These are phyloP conservation scores for Anhinga anhinga DNA, from an alignment of 2,113 vertebrate species.

Conservation along the genomic window DNA sequence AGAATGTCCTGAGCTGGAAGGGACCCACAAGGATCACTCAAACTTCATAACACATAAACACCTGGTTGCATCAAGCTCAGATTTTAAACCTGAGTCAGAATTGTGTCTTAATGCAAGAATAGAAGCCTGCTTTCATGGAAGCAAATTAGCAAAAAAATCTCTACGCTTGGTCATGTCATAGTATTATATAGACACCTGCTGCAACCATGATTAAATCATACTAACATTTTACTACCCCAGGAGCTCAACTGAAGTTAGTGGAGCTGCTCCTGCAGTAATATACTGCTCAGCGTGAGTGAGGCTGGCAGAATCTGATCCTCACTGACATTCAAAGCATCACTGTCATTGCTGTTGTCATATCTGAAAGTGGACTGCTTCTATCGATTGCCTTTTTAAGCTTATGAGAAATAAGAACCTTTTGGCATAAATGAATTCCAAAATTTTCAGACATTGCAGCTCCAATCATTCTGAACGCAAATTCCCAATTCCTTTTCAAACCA, in stretches of 20 bases:
- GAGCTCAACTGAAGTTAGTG: neutral
- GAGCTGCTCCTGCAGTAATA: neutral
- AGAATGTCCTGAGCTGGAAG: too few species aligned
- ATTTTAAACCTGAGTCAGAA: too few species aligned
- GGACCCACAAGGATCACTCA: neutral
- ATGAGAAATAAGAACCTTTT: neutral
- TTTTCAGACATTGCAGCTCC: neutral
- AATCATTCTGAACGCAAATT: neutral
- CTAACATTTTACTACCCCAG: neutral
- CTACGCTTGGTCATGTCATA: neutral
- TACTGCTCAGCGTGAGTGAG: neutral
- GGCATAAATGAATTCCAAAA: neutral
- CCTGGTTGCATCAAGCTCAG: neutral
- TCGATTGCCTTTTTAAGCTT: neutral
- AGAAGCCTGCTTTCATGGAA: neutral
- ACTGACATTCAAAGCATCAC: neutral
- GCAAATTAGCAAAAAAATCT: neutral
- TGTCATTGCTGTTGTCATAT: accelerated
- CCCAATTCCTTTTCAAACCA: neutral
- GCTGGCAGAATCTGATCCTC: neutral
- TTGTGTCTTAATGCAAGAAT: neutral
- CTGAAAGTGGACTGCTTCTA: neutral
- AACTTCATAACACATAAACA: neutral
- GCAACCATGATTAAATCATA: neutral
- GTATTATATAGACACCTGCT: neutral